Evolutionary conservation across 2,888 invertebrate species (phyloP).

Genomic region (Steinernema carpocapsae): DNA sequence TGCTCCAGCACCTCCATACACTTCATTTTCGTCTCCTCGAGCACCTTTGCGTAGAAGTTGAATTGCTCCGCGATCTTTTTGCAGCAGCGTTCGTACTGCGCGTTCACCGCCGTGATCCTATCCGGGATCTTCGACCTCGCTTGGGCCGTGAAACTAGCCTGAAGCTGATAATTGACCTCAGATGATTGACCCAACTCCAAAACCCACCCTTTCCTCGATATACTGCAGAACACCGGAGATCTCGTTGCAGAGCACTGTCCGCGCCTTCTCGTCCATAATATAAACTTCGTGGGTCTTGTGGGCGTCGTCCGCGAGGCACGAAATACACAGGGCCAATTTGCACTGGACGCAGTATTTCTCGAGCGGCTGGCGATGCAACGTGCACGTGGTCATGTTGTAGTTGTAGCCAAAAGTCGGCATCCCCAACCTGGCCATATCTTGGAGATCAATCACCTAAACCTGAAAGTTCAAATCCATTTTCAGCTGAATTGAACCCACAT

Average conservation of each 20-base stretch:
- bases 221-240: neutral
- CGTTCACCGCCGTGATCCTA: slow-evolving; percentile 45
- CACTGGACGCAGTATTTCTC: slow-evolving; percentile 23
- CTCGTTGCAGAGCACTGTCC: slow-evolving; percentile 10
- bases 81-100: slow-evolving; percentile 51
- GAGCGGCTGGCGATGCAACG: neutral
- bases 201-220: neutral
- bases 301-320: neutral
- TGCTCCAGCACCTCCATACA: slow-evolving; percentile 53
- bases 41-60: slow-evolving; percentile 40
- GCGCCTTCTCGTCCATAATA: slow-evolving; percentile 15
- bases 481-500: slow-evolving; percentile 69
- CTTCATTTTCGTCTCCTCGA: slow-evolving; percentile 44
- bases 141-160: slow-evolving; percentile 41
- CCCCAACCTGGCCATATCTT: neutral
- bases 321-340: neutral
- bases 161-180: slow-evolving; percentile 9
- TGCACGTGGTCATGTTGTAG: slow-evolving; percentile 21
- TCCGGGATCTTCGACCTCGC: slow-evolving; percentile 53
- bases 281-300: slow-evolving; percentile 23
- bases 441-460: slow-evolving; percentile 4
- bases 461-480: too few relatives aligned
- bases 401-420: neutral
- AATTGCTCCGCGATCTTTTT: slow-evolving; percentile 45
- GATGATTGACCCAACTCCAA: neutral